These are phyloP conservation scores for Chiloscyllium punctatum DNA, from an alignment of 2,797 vertebrate genomes.

Conservation along the genomic window DNA sequence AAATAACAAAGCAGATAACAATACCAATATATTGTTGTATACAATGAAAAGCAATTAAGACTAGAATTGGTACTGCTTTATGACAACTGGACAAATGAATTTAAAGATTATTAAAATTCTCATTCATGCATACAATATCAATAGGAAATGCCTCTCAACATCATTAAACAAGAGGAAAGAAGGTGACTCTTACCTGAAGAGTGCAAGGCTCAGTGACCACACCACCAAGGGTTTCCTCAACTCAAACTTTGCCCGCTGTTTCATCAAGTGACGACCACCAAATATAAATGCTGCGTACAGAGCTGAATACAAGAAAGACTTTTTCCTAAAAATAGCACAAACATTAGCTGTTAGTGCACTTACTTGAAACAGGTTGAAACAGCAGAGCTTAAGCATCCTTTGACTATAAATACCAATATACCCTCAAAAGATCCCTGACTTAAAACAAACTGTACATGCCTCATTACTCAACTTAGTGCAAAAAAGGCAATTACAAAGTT, in stretches of 20 bases:
- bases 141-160: not conserved
- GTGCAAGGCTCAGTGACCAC: conserved; percentile 92
- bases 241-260: conserved; percentile 96
- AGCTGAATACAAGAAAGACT: conserved; percentile 93
- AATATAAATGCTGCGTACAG: conserved; percentile 94
- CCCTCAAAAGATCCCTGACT: not conserved
- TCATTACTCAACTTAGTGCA: not conserved
- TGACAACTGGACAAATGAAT: not conserved
- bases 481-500: not conserved
- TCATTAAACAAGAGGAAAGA: conserved; percentile 23
- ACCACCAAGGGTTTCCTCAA: conserved; percentile 90
- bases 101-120: not conserved
- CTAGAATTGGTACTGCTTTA: no score
- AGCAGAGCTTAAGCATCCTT: conserved; percentile 10
- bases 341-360: not conserved
- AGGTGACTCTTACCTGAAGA: conserved; percentile 77
- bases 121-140: not conserved
- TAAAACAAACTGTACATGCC: not conserved
- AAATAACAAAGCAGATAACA: not conserved
- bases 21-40: not conserved
- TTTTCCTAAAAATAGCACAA: conserved; percentile 71
- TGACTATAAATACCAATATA: not conserved
- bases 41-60: not conserved
- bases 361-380: conserved; percentile 14
- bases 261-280: conserved; percentile 93